phyloP scores from a whole-genome alignment of 2,113 vertebrate genomes.

The Myrmophylax atrothorax region DNA sequence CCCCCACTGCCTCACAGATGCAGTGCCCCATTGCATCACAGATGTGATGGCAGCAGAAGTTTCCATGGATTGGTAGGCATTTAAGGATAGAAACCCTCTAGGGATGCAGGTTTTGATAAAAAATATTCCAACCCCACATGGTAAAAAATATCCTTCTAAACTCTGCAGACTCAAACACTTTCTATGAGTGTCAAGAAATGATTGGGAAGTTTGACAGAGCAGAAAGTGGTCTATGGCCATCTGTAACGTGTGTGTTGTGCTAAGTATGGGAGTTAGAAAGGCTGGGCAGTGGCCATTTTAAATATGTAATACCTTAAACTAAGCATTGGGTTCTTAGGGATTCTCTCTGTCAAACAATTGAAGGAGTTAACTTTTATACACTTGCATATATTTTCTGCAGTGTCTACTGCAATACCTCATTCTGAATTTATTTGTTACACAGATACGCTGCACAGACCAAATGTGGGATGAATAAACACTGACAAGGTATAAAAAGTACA shows the following conservation, averaged over 20 bases:
- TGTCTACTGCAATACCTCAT: neutral
- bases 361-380: neutral
- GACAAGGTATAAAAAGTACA: neutral
- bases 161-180: neutral
- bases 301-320: neutral
- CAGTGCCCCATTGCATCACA: too few species aligned
- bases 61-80: neutral
- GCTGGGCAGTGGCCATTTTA: neutral
- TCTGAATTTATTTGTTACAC: neutral
- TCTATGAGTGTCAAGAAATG: neutral
- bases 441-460: neutral
- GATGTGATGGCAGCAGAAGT: neutral
- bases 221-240: rapidly evolving
- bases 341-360: neutral
- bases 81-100: neutral
- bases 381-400: neutral
- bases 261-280: neutral
- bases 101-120: neutral
- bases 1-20: neutral
- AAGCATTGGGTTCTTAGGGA: neutral
- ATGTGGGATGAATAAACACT: neutral
- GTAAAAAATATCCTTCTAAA: neutral
- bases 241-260: neutral
- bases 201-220: neutral
- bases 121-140: neutral